Conservation (phyloP, 1,140 invertebrate genomes). For the Magallana angulata region DNA sequence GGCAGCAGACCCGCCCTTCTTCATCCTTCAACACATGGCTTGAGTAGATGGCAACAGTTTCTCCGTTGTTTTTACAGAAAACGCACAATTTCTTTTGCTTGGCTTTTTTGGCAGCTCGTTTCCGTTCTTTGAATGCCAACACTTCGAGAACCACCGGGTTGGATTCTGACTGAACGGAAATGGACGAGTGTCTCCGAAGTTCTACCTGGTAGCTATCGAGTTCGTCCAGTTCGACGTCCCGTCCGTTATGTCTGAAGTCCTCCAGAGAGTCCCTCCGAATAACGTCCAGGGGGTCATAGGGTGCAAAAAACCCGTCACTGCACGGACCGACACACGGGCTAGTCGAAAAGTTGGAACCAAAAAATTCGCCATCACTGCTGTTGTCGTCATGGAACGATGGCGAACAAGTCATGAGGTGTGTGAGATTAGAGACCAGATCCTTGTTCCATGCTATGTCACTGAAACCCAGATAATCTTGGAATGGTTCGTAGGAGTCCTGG, state of each 20-base stretch:
- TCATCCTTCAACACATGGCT: constrained; percentile 78
- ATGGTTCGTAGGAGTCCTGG: constrained; percentile 35
- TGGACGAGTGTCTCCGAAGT: constrained; percentile 47
- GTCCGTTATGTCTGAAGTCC: constrained; percentile 54
- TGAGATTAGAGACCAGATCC: constrained; percentile 40
- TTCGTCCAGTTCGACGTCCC: constrained; percentile 57
- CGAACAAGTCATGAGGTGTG: constrained; percentile 36
- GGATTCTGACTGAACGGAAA: constrained; percentile 50
- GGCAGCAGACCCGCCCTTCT: constrained; percentile 80
- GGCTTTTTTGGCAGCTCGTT: constrained; percentile 49
- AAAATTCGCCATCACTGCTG: constrained; percentile 8
- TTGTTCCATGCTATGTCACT: constrained; percentile 43
- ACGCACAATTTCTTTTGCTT: constrained; percentile 63
- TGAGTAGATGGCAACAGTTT: constrained; percentile 79
- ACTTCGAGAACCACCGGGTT: constrained; percentile 57
- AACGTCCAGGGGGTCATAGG: constrained; percentile 44
- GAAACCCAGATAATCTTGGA: constrained; percentile 43
- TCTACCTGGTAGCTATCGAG: constrained; percentile 57
- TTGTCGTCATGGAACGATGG: constrained; percentile 41
- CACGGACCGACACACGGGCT: neutral
- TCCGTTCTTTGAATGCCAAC: constrained; percentile 57
- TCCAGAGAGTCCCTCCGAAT: constrained; percentile 53
- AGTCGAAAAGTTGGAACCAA: neutral
- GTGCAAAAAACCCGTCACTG: neutral
- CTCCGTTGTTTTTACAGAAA: constrained; percentile 83